Conservation (phyloP, 2,888 invertebrate genomes). For the Epinotia ramella region DNA sequence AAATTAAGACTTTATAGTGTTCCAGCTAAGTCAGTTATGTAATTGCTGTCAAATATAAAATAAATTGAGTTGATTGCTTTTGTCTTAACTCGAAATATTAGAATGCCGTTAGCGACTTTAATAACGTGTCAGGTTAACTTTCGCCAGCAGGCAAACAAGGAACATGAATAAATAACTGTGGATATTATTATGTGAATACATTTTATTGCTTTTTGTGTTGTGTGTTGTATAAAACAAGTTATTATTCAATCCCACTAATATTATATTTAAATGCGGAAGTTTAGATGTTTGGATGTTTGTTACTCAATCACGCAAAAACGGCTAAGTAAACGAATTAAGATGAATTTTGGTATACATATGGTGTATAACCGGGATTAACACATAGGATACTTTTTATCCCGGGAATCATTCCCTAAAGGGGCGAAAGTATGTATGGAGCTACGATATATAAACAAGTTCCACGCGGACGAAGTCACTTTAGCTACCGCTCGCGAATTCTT, state of each 20-base stretch:
- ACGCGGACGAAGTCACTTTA: no score
- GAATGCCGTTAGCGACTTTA: slow-evolving; percentile 4
- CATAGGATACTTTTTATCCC: no score
- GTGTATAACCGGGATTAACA: no score
- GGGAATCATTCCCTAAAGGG: no score
- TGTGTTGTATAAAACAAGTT: neutral
- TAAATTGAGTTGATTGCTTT: neutral
- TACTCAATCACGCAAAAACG: no score
- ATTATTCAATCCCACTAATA: neutral
- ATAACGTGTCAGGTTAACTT: neutral
- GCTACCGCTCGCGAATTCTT: no score
- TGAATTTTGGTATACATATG: no score
- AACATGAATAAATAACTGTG: neutral
- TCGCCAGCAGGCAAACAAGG: neutral
- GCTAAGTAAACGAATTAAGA: no score
- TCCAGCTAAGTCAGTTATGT: neutral
- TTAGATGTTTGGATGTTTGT: no score
- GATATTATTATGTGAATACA: neutral
- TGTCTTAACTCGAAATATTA: neutral
- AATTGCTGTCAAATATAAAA: neutral
- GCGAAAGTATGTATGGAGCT: no score
- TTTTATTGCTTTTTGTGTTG: neutral
- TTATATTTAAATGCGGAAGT: no score
- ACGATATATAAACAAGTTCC: no score
- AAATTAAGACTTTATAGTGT: neutral